Conservation (phyloP, 1,140 invertebrate species). For the Ips typographus region DNA sequence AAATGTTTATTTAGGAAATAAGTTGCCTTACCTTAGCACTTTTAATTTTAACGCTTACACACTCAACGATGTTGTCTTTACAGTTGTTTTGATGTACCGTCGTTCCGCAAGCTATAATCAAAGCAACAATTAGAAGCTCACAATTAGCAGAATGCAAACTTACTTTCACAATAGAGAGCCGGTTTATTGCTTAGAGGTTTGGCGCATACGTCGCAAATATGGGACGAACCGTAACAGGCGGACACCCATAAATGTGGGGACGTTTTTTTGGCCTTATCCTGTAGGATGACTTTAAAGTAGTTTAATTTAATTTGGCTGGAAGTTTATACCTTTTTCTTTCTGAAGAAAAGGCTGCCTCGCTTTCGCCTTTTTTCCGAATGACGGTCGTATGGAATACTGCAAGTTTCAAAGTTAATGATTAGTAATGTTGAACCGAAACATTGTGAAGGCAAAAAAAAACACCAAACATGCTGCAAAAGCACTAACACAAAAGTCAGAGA, state of each 20-base stretch:
- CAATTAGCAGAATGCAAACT: constrained; percentile 39
- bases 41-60: constrained; percentile 72
- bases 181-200: constrained; percentile 80
- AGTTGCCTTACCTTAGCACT: constrained; percentile 60
- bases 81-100: constrained; percentile 84
- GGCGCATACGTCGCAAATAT: constrained; percentile 79
- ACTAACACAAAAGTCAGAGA: neutral
- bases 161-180: constrained; percentile 62
- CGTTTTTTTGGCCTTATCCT: constrained; percentile 70
- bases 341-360: constrained; percentile 84
- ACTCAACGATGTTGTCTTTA: constrained; percentile 81
- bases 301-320: neutral
- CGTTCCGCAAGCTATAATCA: constrained; percentile 71
- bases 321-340: constrained; percentile 75
- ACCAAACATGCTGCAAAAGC: constrained; percentile 19
- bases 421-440: constrained; percentile 7
- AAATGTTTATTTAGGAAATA: neutral
- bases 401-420: constrained; percentile 26
- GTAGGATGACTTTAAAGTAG: constrained; percentile 5
- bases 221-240: constrained; percentile 68
- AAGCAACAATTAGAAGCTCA: neutral
- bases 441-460: constrained; percentile 5
- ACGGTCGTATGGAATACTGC: constrained; percentile 71
- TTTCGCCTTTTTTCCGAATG: constrained; percentile 82
- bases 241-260: constrained; percentile 75